phyloP scores from a whole-genome alignment of 2,113 vertebrate species.

The Hydropotes inermis region DNA sequence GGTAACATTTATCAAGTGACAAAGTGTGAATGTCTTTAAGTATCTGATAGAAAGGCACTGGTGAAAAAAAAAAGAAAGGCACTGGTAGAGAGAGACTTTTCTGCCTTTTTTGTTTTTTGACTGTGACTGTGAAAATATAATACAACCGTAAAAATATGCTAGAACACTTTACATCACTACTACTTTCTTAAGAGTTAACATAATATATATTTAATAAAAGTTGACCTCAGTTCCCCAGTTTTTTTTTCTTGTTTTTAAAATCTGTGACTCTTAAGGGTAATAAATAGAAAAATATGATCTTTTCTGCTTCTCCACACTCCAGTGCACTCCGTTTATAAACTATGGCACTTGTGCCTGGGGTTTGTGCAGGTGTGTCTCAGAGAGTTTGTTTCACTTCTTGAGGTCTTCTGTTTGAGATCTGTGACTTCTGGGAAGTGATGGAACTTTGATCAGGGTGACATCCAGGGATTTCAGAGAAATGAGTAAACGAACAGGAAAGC shows the following conservation, averaged over 20 bases:
- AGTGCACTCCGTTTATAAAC: background rate
- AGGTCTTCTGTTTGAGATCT: background rate
- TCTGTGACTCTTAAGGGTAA: background rate
- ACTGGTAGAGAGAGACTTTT: background rate
- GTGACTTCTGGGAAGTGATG: background rate
- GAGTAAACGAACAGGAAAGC: background rate
- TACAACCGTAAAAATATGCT: background rate
- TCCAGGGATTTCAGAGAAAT: background rate
- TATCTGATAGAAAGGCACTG: conserved; percentile 1
- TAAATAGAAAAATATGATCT: background rate
- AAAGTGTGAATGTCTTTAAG: background rate
- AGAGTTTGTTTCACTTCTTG: background rate
- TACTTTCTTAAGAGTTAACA: background rate
- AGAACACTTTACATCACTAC: background rate
- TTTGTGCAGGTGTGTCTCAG: background rate
- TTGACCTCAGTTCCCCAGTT: background rate
- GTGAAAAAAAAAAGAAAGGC: background rate
- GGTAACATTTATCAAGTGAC: background rate
- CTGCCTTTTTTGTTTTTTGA: background rate
- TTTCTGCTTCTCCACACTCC: too few relatives aligned
- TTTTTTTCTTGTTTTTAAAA: background rate
- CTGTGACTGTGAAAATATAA: background rate
- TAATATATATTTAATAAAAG: background rate
- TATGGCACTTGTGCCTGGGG: background rate
- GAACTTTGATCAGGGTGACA: background rate